These are phyloP conservation scores for Ploceus nigricollis DNA, from an alignment of 2,113 vertebrate species.

Conservation along the genomic window DNA sequence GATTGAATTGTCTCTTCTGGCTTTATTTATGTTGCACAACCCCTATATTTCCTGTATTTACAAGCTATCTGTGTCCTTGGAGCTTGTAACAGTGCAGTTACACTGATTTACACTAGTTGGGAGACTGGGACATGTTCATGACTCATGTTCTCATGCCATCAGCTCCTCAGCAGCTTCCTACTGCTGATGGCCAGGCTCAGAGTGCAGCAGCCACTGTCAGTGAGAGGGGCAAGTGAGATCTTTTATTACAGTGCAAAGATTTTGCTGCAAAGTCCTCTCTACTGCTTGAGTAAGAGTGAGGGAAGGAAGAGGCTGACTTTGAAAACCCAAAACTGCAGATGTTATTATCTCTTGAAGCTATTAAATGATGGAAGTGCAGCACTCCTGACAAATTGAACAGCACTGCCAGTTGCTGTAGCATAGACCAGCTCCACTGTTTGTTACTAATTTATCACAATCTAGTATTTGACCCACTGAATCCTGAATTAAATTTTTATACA, in stretches of 20 bases:
- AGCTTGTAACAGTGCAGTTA: background rate
- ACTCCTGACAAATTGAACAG: background rate
- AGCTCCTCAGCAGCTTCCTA: background rate
- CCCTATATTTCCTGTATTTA: background rate
- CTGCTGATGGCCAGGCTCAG: background rate
- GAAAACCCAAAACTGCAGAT: background rate
- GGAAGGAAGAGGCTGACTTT: background rate
- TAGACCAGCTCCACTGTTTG: background rate
- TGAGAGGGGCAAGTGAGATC: background rate
- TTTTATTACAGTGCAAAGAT: background rate
- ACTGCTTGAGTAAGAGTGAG: background rate
- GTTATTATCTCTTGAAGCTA: background rate
- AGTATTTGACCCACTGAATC: background rate
- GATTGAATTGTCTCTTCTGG: background rate
- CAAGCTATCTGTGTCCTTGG: background rate
- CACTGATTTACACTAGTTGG: background rate
- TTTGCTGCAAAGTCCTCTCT: background rate
- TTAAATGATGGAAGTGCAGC: background rate
- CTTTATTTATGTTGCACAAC: background rate
- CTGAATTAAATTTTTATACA: conserved; percentile 10
- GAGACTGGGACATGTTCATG: background rate
- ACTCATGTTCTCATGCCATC: background rate
- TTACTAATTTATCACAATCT: background rate
- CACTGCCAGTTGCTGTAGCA: background rate
- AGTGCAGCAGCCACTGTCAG: background rate